Percentiles rank a stretch among this genome's conserved stretches.
These are phyloP conservation scores for Epinephelus awoara DNA, from an alignment of 2,797 vertebrate genomes.

Conservation along the genomic window DNA sequence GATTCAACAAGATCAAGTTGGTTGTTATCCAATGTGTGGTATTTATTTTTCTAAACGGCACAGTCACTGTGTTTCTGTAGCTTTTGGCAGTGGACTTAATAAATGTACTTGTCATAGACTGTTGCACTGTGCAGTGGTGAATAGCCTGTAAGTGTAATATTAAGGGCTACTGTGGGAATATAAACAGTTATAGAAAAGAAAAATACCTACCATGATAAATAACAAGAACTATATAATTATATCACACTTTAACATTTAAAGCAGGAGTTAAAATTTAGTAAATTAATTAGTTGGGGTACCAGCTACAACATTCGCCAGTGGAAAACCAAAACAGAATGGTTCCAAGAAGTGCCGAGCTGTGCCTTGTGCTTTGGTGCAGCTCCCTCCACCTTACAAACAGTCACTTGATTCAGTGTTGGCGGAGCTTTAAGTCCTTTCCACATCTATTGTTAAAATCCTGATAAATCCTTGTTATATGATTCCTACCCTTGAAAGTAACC, in stretches of 20 bases:
- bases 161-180: neutral
- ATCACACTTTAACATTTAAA: too few species aligned
- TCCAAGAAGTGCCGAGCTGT: too few species aligned
- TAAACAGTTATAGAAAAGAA: neutral
- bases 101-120: neutral
- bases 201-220: neutral
- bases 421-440: neutral
- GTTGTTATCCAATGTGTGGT: conserved; percentile 11
- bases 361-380: too few species aligned
- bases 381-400: too few species aligned
- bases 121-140: neutral
- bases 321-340: too few species aligned
- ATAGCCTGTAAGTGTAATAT: neutral
- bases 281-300: neutral
- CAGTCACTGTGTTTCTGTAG: neutral
- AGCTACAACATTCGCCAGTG: too few species aligned
- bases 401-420: neutral
- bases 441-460: neutral
- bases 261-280: neutral
- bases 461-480: neutral
- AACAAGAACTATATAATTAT: too few species aligned
- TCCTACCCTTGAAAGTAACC: neutral
- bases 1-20: conserved; percentile 26
- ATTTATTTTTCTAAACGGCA: conserved; percentile 15
- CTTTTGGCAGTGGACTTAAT: neutral